Evolutionary conservation across 2,797 vertebrate species (phyloP), one percentile per base, ranked within the genome.

Genomic region (Helicolenus hilgendorfi): DNA sequence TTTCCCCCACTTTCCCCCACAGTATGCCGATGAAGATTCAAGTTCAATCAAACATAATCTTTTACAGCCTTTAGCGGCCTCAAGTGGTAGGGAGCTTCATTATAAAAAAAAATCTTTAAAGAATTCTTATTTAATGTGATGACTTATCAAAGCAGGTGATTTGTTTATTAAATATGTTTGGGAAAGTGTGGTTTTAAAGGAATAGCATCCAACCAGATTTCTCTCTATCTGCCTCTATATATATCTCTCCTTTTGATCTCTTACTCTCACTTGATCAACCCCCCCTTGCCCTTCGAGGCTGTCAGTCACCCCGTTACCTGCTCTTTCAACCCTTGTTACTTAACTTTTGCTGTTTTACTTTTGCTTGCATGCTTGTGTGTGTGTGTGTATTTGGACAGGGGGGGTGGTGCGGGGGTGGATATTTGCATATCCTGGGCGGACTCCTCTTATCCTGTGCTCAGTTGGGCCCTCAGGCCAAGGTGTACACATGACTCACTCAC

Each of bases 371-470:
- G 49, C 41, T 53, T 78, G 49, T 80, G 77, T 67, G 31, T 24
- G 36, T 26, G 29, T n/a, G 41, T 55, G 49, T 71, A 13, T 92
- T 87, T 89, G 36, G 65, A 53, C 4, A 22, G 77, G 83, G 18
- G 55, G 74, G 62, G 67, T 4, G 35, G 89, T 87, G 62, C 68
- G 53, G 26, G 15, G 75, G 70, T 58, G 36, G 13, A 11, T 89
- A 95, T 97, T 97, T 97, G 95, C 95, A 96, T 95, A 96, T 96
- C 95, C 96, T 96, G 94, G 94, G 91, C 63, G 77, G 60, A 83
- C 77, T 94, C 92, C 85, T 84, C 75, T 91, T 83, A 91, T 91
- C 88, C 81, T 78, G 81, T 58, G 83, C 92, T 94, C 93, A 90
- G 92, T 96, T 95, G 77, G 63, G 86, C 87, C 95, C 89, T 86